These are phyloP conservation scores for Clarias pachynema DNA, from an alignment of 2,797 vertebrate species.

Conservation along the genomic window DNA sequence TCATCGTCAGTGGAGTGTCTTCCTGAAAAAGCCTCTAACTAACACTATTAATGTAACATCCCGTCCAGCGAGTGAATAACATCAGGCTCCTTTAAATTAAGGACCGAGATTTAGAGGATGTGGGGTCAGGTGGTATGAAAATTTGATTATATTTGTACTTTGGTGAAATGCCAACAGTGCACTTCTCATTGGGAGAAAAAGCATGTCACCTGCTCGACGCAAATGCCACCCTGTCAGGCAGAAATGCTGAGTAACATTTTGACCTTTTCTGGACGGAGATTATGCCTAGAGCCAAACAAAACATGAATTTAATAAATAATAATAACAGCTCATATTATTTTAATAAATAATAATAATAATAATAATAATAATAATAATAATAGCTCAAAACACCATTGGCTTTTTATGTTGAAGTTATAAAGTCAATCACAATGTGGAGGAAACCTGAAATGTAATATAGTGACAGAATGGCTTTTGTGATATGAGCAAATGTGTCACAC, in stretches of 20 bases:
- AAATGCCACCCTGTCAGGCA: constrained; percentile 30
- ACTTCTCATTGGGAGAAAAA: constrained; percentile 21
- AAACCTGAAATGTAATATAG: not conserved
- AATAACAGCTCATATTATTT: too few relatives aligned
- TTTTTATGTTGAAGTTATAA: not conserved
- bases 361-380: not conserved
- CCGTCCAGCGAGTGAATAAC: constrained; percentile 26
- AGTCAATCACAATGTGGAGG: not conserved
- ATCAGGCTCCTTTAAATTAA: constrained; percentile 21
- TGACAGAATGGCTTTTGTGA: not conserved
- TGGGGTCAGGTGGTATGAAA: not conserved
- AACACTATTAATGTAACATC: constrained; percentile 9
- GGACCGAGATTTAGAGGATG: constrained; percentile 19
- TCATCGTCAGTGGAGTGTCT: constrained; percentile 53
- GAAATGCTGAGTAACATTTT: constrained; percentile 20
- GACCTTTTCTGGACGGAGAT: not conserved
- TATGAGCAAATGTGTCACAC: not conserved
- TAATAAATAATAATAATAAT: not conserved
- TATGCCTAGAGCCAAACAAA: not conserved
- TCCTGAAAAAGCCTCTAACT: constrained; percentile 37
- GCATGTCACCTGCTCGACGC: constrained; percentile 7
- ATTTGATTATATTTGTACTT: constrained; percentile 14
- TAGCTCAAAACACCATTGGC: not conserved
- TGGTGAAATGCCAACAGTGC: constrained; percentile 22
- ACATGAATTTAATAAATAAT: not conserved